Conservation (phyloP, 2,113 vertebrate species). For the Mugil cephalus region DNA sequence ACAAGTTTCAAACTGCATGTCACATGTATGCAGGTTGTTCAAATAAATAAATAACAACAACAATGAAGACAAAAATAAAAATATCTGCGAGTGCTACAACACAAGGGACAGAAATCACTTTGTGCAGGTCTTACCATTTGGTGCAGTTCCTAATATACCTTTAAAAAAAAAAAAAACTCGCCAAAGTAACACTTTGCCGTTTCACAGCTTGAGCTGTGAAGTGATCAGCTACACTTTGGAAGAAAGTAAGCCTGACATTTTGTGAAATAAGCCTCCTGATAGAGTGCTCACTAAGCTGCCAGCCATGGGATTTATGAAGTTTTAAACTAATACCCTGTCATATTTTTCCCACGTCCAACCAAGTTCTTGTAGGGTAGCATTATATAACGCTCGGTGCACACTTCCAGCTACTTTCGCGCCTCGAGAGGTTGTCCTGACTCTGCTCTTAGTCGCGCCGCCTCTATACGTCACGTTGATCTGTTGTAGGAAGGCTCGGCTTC, state of each 20-base stretch:
- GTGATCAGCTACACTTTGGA: slow-evolving; percentile 57
- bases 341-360: slow-evolving; percentile 49
- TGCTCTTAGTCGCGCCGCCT: slow-evolving; percentile 22
- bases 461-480: slow-evolving; percentile 17
- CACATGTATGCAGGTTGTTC: no score
- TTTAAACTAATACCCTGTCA: slow-evolving; percentile 77
- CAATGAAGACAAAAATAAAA: no score
- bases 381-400: slow-evolving; percentile 41
- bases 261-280: slow-evolving; percentile 68
- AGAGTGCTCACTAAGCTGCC: slow-evolving; percentile 63
- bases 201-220: slow-evolving; percentile 51
- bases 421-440: slow-evolving; percentile 17
- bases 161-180: slow-evolving; percentile 19
- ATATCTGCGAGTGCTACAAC: no score
- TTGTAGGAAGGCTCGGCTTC: neutral
- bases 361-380: slow-evolving; percentile 39
- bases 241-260: slow-evolving; percentile 72
- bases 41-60: no score
- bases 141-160: slow-evolving; percentile 15
- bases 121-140: neutral
- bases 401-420: slow-evolving; percentile 13
- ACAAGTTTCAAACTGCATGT: no score
- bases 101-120: no score
- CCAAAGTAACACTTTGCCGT: slow-evolving; percentile 23
- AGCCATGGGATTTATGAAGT: slow-evolving; percentile 71